Conservation (phyloP, 2,113 vertebrate species). For the Mus spicilegus region DNA sequence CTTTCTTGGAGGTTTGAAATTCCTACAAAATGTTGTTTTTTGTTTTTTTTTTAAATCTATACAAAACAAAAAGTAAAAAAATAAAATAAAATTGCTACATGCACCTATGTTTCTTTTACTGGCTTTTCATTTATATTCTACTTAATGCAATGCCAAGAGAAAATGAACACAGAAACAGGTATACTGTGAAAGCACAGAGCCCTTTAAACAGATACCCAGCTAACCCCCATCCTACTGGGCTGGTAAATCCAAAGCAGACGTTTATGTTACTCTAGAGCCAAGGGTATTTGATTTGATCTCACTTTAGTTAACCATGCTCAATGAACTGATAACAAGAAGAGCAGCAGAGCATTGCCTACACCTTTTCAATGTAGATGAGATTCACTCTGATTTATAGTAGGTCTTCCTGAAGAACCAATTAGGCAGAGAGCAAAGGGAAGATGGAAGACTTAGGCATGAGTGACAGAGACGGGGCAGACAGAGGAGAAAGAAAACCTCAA, state of each 20-base stretch:
- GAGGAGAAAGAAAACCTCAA: background rate
- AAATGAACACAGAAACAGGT: background rate
- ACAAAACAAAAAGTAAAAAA: background rate
- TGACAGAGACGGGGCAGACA: background rate
- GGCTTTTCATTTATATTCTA: slow-evolving; percentile 15
- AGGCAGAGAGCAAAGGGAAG: slow-evolving; percentile 12
- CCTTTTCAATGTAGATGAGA: slow-evolving; percentile 1
- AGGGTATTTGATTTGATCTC: background rate
- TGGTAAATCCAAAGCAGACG: background rate
- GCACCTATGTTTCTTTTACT: background rate
- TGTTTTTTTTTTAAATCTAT: background rate
- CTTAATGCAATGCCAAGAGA: background rate
- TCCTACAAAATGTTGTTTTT: slow-evolving; percentile 1
- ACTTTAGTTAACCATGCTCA: slow-evolving; percentile 7
- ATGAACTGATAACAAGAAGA: slow-evolving; percentile 23
- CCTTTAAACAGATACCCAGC: background rate
- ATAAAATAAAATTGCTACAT: background rate
- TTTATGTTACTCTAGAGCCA: background rate
- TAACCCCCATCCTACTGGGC: background rate
- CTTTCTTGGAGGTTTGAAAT: slow-evolving; percentile 8
- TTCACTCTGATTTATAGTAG: slow-evolving; percentile 33
- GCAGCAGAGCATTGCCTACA: background rate
- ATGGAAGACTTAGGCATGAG: background rate
- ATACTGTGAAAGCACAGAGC: slow-evolving; percentile 20
- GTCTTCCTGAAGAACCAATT: background rate